phyloP scores from a whole-genome alignment of 2,113 vertebrate species.

The Thomomys bottae region DNA sequence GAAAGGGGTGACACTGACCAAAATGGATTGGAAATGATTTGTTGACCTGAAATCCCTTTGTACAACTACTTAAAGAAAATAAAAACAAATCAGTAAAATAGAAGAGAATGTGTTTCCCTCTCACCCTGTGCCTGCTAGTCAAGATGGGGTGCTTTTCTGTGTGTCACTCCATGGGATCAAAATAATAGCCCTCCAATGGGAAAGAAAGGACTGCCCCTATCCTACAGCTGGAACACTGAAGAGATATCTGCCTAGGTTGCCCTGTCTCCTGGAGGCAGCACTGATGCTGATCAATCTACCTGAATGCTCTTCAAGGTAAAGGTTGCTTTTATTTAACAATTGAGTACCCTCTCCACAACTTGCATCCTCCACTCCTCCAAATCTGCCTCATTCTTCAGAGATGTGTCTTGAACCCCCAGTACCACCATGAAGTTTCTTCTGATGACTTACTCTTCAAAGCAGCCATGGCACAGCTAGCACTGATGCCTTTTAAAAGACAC shows the following conservation, averaged over 20 bases:
- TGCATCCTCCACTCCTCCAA: neutral
- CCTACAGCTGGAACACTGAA: neutral
- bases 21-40: too few species aligned
- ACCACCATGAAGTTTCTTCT: too few species aligned
- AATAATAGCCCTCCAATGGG: neutral
- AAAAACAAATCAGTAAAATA: neutral
- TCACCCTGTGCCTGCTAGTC: neutral
- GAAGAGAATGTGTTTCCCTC: neutral
- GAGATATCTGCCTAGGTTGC: neutral
- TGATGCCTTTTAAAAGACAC: neutral
- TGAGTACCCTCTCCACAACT: neutral
- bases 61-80: too few species aligned
- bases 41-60: too few species aligned
- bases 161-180: neutral
- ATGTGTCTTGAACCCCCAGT: too few species aligned
- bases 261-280: rapidly evolving
- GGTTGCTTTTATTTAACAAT: conserved; percentile 35
- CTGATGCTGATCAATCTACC: neutral
- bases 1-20: too few species aligned
- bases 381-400: too few species aligned
- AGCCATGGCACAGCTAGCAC: neutral
- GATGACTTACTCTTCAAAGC: neutral
- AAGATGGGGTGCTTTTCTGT: neutral
- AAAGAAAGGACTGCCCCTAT: neutral
- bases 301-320: neutral